Percentiles rank a stretch among this genome's conserved stretches.
These are phyloP conservation scores for Sebastes oblongus DNA, from an alignment of 2,797 vertebrate genomes.

Conservation along the genomic window DNA sequence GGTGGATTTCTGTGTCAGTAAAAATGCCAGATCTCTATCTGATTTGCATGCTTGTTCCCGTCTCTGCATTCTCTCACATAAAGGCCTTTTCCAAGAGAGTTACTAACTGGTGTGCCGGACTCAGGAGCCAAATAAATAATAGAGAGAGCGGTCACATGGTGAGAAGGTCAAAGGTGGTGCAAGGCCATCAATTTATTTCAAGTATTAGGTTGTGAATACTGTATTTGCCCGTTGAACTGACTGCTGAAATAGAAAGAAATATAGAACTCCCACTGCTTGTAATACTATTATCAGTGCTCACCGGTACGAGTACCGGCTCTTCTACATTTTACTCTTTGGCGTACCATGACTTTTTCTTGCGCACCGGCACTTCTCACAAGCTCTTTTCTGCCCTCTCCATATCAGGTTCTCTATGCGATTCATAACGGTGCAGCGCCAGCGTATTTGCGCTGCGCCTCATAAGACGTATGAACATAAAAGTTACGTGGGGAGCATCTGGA, in stretches of 20 bases:
- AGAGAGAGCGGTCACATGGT: background rate
- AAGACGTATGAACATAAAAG: too few species aligned
- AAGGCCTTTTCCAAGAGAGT: conserved; percentile 11
- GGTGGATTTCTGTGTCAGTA: conserved; percentile 66
- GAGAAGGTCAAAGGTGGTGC: background rate
- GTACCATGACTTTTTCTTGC: too few species aligned
- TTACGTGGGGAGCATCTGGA: too few species aligned
- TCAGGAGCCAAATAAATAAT: conserved; percentile 17
- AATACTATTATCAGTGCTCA: background rate
- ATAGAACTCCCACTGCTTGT: background rate
- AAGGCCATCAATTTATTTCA: background rate
- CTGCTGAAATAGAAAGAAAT: background rate
- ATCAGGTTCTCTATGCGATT: too few species aligned
- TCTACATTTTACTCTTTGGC: too few species aligned
- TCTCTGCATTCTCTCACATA: conserved; percentile 41
- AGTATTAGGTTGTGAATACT: background rate
- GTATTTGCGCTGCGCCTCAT: too few species aligned
- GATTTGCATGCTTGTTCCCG: conserved; percentile 66
- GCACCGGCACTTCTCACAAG: too few species aligned
- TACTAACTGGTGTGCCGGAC: background rate
- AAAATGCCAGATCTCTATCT: conserved; percentile 61
- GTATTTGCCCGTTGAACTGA: background rate
- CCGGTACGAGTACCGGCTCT: too few species aligned
- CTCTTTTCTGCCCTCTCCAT: too few species aligned
- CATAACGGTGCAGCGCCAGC: too few species aligned